Evolutionary conservation across 2,113 vertebrate species (phyloP).

Genomic region (Entomyzon cyanotis): DNA sequence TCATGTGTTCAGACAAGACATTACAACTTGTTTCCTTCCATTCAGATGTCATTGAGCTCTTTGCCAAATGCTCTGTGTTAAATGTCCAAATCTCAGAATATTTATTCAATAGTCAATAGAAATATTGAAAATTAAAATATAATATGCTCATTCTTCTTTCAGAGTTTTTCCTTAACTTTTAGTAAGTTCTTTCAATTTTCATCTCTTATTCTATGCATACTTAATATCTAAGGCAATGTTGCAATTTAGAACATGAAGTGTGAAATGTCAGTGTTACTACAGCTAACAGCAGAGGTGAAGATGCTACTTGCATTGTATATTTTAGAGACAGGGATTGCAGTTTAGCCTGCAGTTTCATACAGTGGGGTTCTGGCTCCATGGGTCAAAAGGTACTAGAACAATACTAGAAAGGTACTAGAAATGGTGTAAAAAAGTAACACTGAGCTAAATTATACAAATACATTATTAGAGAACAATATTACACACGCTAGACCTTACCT

Average conservation of each 20-base stretch:
- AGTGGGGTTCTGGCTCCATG: background rate
- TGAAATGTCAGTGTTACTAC: background rate
- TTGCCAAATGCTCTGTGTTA: background rate
- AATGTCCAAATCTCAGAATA: background rate
- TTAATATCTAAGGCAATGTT: background rate
- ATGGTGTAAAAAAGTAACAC: background rate
- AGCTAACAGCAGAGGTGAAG: background rate
- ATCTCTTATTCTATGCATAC: background rate
- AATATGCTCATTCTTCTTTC: background rate
- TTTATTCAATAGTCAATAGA: too few relatives aligned
- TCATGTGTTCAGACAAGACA: background rate
- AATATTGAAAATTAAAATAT: background rate
- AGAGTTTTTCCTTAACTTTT: background rate
- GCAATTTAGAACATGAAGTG: background rate
- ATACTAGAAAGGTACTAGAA: background rate
- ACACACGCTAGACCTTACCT: background rate
- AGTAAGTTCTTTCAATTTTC: background rate
- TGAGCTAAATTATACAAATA: background rate
- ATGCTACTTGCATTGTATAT: background rate
- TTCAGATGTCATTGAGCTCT: background rate
- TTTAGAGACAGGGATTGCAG: background rate
- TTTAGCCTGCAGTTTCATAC: background rate
- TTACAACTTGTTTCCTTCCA: background rate
- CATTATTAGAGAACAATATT: background rate
- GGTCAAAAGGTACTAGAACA: background rate